These are phyloP conservation scores for Limnephilus marmoratus DNA, from an alignment of 2,888 invertebrate genomes.

Conservation along the genomic window DNA sequence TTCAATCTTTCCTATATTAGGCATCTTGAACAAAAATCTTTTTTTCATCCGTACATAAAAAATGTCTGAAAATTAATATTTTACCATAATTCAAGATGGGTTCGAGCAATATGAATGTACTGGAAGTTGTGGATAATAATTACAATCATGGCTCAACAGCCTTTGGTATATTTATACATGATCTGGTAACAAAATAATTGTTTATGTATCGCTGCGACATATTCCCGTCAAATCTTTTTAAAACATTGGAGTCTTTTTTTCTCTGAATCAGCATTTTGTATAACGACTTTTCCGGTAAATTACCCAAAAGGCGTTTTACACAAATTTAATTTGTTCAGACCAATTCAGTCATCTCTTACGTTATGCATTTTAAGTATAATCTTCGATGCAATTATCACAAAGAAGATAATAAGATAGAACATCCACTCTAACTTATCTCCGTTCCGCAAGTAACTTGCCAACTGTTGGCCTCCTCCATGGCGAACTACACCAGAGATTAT, in stretches of 20 bases:
- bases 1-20: neutral
- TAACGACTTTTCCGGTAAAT: neutral
- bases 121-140: neutral
- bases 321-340: neutral
- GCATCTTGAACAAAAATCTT: constrained; percentile 9
- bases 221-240: constrained; percentile 3
- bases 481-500: neutral
- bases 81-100: neutral
- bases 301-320: neutral
- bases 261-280: neutral
- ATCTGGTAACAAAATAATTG: neutral
- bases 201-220: neutral
- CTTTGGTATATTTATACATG: neutral
- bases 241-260: neutral
- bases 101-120: neutral
- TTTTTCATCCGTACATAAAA: neutral
- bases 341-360: neutral
- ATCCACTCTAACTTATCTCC: neutral
- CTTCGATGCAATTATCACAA: constrained; percentile 2
- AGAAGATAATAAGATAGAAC: neutral
- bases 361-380: neutral
- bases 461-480: neutral
- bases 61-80: neutral
- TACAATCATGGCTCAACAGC: neutral
- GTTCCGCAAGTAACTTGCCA: neutral